These are phyloP conservation scores for Corticium candelabrum DNA, from an alignment of 37 sponge, comb jelly and placozoan species.

Conservation along the genomic window DNA sequence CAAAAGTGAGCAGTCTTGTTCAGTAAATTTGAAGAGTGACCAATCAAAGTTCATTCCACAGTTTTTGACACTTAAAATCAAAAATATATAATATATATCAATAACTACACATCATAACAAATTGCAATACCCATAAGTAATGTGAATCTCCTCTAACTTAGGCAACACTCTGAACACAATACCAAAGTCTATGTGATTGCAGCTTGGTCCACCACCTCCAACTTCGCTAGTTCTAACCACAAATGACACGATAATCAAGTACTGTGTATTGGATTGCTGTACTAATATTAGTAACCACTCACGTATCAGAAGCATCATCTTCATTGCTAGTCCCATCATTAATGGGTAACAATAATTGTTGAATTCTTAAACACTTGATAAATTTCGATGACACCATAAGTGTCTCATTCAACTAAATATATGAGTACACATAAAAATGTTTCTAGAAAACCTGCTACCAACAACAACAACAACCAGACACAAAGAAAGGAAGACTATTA, in stretches of 20 bases:
- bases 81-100: neutral
- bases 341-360: conserved; percentile 66
- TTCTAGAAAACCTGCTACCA: too few species aligned
- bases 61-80: neutral
- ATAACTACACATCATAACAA: too few species aligned
- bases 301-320: conserved; percentile 58
- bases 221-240: conserved; percentile 33
- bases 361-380: conserved; percentile 48
- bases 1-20: neutral
- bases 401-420: conserved; percentile 45
- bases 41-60: neutral
- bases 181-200: conserved; percentile 65
- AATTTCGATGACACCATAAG: conserved; percentile 59
- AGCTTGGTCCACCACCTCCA: conserved; percentile 8
- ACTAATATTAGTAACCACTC: neutral
- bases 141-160: conserved; percentile 48
- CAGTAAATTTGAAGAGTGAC: neutral
- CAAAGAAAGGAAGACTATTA: too few species aligned
- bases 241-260: too few species aligned
- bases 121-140: conserved; percentile 86
- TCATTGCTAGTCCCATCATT: conserved; percentile 24
- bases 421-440: neutral
- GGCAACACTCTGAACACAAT: conserved; percentile 36
- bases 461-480: too few species aligned
- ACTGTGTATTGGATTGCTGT: too few species aligned